These are phyloP conservation scores for Xenopus tropicalis DNA, from an alignment of 2,113 vertebrate species.

Conservation along the genomic window UCB_Xtro_10.0 CM004443.2:73028501-73029000, in stretches of 20 bases:
- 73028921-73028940: conserved; percentile 7
- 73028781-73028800: conserved; percentile 60
- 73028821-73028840: conserved; percentile 59
- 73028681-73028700: conserved; percentile 22
- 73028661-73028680: conserved; percentile 42
- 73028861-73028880: conserved; percentile 57
- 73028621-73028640: conserved; percentile 58
- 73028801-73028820: conserved; percentile 61
- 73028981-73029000: no score
- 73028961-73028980: no score
- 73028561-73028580: conserved; percentile 54
- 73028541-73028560: conserved; percentile 52
- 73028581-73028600: conserved; percentile 57
- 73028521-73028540: conserved; percentile 61
- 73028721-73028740: conserved; percentile 45
- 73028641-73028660: conserved; percentile 65
- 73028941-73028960: no score
- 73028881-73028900: conserved; percentile 44
- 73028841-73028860: conserved; percentile 60
- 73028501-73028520: conserved; percentile 54
- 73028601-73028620: conserved; percentile 54
- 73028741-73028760: conserved; percentile 49
- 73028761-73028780: conserved; percentile 55
- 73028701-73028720: conserved; percentile 24
- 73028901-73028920: conserved; percentile 51